Evolutionary conservation across 37 sponge, comb jelly and placozoan genomes (phyloP).

Genomic region (Axinella damicornis): DNA sequence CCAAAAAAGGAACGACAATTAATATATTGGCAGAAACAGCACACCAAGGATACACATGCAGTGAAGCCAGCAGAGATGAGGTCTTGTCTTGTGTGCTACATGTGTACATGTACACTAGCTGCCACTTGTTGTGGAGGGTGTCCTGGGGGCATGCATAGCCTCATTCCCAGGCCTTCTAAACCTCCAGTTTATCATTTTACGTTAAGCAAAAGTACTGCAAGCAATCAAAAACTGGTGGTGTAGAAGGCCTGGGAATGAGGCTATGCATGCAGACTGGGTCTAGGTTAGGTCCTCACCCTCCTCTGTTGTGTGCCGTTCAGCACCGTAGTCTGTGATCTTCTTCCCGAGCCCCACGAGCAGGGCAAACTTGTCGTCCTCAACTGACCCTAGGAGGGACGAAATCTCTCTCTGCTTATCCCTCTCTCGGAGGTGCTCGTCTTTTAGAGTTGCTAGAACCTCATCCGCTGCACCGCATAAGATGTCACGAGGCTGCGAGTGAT

Average conservation of each 20-base stretch:
- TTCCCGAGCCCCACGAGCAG: conserved; percentile 78
- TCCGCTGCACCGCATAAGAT: conserved; percentile 98
- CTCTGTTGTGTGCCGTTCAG: conserved; percentile 57
- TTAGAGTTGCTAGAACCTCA: conserved; percentile 95
- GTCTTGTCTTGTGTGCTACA: background rate
- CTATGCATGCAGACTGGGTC: too few relatives aligned
- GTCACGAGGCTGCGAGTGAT: conserved; percentile 83
- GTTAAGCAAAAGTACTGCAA: too few relatives aligned
- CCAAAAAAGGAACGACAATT: too few relatives aligned
- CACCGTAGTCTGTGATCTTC: conserved; percentile 94
- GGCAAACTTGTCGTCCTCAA: conserved; percentile 89
- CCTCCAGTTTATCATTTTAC: too few relatives aligned
- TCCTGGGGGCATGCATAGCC: too few relatives aligned
- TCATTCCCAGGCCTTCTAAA: too few relatives aligned
- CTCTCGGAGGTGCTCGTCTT: conserved; percentile 80
- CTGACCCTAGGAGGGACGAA: conserved; percentile 76
- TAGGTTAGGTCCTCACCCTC: conserved; percentile 7
- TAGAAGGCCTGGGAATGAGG: too few relatives aligned
- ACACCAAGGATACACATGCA: too few relatives aligned
- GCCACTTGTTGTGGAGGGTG: too few relatives aligned
- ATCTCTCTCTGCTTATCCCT: conserved; percentile 92
- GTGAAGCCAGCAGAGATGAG: too few relatives aligned
- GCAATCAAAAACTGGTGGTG: too few relatives aligned
- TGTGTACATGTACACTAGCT: too few relatives aligned
- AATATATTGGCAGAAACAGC: background rate